Evolutionary conservation across 2,797 vertebrate genomes (phyloP), one percentile per base, ranked within the genome.

Genomic region (Mionectes olivaceus): DNA sequence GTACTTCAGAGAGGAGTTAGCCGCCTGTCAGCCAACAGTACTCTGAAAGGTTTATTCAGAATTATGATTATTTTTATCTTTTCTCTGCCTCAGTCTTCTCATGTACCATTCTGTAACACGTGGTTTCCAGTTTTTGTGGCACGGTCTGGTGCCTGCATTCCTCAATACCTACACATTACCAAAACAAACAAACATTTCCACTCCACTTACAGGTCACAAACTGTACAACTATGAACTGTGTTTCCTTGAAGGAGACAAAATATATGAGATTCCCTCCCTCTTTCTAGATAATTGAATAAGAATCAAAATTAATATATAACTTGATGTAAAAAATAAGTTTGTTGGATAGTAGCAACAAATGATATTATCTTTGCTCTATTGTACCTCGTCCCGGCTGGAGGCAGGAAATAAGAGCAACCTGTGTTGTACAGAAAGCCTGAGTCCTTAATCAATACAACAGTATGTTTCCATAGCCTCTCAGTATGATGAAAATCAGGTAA

Each of bases 241-340:
- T 23, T 88, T 32, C 70, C 44, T 90, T 50, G 22, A 49, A 80
- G 60, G 28, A 89, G 25, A 73, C 22, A 87, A 86, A 77, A 90
- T 14, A 18, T 32, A 21, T 37, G 33, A 64, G 6, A 14, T 17
- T 63, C 7, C 53, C 21, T 13, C 35, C 33, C 11, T 81, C 39
- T 83, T 77, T 10, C 14, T 28, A 49, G 69, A 28, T 90, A 94
- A 96, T 84, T 87, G 65, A 95, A 63, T 83, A 85, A 90, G 53
- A 95, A 81, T 69, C 17, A 86, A 83, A 95, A 96, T 65, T 78
- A 89, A 94, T 80, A 68, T 14, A 49, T 59, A 86, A 91, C 19
- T 88, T 88, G 84, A 93, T 95, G 94, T 52, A 23, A 93, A 76
- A 94, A 94, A 94, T 49, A 91, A 59, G 81, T 89, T 44, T 81